Evolutionary conservation across 2,113 vertebrate genomes (phyloP).

Genomic region (Phodopus roborovskii): DNA sequence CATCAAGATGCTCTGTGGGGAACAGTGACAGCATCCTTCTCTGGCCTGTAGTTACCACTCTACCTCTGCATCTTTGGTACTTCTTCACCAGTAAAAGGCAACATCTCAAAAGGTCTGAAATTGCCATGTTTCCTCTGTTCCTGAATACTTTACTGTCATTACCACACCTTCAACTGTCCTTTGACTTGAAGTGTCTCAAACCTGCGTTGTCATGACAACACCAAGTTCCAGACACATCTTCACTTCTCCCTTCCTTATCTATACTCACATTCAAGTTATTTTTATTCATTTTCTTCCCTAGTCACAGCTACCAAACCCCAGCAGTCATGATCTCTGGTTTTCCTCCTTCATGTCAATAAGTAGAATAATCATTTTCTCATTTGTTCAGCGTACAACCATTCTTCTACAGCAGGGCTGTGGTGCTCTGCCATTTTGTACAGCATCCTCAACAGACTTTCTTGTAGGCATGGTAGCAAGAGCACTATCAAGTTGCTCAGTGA

Average conservation of each 20-base stretch:
- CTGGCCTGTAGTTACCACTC: neutral
- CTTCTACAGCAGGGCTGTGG: neutral
- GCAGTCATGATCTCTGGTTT: neutral
- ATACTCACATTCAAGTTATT: neutral
- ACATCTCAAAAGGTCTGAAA: neutral
- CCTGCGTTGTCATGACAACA: neutral
- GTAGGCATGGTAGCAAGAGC: accelerated
- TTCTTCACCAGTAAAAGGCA: neutral
- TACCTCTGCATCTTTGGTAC: neutral
- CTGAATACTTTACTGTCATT: too few species aligned
- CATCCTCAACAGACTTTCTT: neutral
- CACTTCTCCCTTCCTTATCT: neutral
- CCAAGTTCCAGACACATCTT: accelerated
- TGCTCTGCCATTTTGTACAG: accelerated
- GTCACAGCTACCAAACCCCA: too few species aligned
- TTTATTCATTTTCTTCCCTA: neutral
- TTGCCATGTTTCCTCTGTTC: neutral
- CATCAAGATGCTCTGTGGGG: accelerated
- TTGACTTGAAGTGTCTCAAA: neutral
- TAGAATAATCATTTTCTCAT: neutral
- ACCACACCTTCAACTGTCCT: neutral
- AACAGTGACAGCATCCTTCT: neutral
- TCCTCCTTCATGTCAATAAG: neutral
- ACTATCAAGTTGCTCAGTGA: neutral
- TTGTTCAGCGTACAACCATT: neutral